phyloP scores from a whole-genome alignment of 1,140 invertebrate genomes.

The Vanessa tameamea region DNA sequence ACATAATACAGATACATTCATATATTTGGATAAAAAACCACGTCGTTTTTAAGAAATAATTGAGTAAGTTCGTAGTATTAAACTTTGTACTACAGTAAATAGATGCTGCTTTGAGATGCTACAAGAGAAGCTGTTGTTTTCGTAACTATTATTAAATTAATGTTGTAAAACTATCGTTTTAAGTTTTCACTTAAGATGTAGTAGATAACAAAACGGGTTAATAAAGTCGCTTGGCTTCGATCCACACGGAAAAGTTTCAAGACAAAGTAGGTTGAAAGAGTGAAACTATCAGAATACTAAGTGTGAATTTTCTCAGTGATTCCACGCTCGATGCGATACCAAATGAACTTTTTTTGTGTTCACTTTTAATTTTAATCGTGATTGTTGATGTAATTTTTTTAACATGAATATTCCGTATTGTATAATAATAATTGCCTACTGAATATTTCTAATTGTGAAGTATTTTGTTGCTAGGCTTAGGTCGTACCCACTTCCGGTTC shows the following conservation, averaged over 20 bases:
- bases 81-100: not conserved
- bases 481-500: too few species aligned
- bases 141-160: not conserved
- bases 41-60: not conserved
- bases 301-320: conserved; percentile 21
- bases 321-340: conserved; percentile 12
- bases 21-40: too few species aligned
- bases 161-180: not conserved
- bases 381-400: not conserved
- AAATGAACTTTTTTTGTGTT: not conserved
- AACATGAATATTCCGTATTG: too few species aligned
- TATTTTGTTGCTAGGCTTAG: too few species aligned
- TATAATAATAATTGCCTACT: too few species aligned
- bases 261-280: conserved; percentile 26
- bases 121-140: not conserved
- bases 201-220: conserved; percentile 25
- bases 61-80: not conserved
- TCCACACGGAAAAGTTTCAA: conserved; percentile 25
- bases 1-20: too few species aligned
- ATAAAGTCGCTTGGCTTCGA: conserved; percentile 26
- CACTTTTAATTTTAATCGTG: not conserved
- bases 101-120: not conserved
- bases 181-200: conserved; percentile 31
- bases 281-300: conserved; percentile 28
- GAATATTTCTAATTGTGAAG: too few species aligned